Base-by-base conservation (phyloP, 2,888 invertebrate genomes). In the Drosophila kanekoi region DNA sequence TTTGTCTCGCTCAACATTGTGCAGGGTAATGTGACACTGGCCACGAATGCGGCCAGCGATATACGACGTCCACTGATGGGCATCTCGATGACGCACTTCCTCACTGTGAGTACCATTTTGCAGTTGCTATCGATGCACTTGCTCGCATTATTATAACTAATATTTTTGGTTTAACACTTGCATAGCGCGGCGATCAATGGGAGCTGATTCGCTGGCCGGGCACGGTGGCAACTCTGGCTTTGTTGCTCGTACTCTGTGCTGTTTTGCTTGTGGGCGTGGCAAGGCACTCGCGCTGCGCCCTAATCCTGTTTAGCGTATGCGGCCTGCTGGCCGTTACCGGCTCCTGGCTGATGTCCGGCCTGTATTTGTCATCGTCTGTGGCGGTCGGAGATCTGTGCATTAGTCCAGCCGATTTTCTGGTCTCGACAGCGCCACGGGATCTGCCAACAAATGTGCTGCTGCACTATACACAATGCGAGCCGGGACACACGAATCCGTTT, bases 261-360 rank as follows among this genome's bases (percentile, higher is more conserved):
- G 95, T 98, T 71, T 94, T 98, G 86, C 94, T 98, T 69, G 96
- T 98, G 81, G 98, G 98, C 72, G 97, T 98, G 72, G 97, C 97
- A 16, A 94, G 96, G 28, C 97, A 98, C 92, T 97, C 97, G 16
- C 95, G 98, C 53, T 97, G 97, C 89, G 97, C 97, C 56, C 94
- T 98, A 57, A 96, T 98, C 87, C 94, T 97, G 93, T 97, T 98
- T 85, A 97, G 97, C 72, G 98, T 98, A 28, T 96, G 97, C 92
- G 96, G 96, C 44, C 93, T 97, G 20, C 94, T 98, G 88, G 97
- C 97, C 37, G 96, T 98, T 38, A 96, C 97, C 77, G 94, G 96
- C 62, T 97, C 97, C 74, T 98, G 98, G 96, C 94, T 97, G 83
- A 96, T 97, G 94, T 96, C 97, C 56, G 97, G 98, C 60, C 92